Evolutionary conservation across 2,797 vertebrate genomes (phyloP), one percentile per base, ranked within the genome.

Genomic region (Chaenodraco wilsoni): DNA sequence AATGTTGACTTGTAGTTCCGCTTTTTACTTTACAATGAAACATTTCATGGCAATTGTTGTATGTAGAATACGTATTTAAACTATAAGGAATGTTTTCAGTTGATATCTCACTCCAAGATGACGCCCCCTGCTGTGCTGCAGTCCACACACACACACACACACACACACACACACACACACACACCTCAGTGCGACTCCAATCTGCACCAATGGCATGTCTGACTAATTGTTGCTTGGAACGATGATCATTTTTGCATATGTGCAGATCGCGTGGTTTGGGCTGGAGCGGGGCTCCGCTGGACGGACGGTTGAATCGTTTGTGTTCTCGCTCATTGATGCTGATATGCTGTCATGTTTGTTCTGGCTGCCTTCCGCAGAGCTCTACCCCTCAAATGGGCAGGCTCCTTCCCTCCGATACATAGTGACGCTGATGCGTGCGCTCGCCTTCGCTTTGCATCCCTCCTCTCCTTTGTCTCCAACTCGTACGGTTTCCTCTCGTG

Each of bases 301-400:
- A 84, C 57, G 50, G 82, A 83, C 49, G 63, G 52, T 83, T 66
- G 76, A 72, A 52, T 85, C 78, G 72, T 84, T 79, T 75, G 65
- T 76, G 84, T 79, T 68, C 41, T 74, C 17, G 37, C 81, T 83
- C 78, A 84, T 76, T 76, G 75, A 78, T 78, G 76, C 79, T 84
- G 80, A 88, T 84, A 66, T 74, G 65, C 69, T 74, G 80, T 90
- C 84, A 81, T 84, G 89, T 84, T 88, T 79, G 75, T 58, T 83
- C 67, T 76, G 7, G 72, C 71, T 69, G 77, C 56, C 19, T 86
- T 74, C 86, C 14, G 41, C 80, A 51, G 67, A 69, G 83, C 67
- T 81, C 57, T 68, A 23, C 72, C 70, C 56, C 76, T 77, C 73
- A 74, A 61, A 82, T 74, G 76, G 79, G 77, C 81, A 54, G 3